phyloP scores from a whole-genome alignment of 2,797 vertebrate genomes.

The Danio albolineatus region DNA sequence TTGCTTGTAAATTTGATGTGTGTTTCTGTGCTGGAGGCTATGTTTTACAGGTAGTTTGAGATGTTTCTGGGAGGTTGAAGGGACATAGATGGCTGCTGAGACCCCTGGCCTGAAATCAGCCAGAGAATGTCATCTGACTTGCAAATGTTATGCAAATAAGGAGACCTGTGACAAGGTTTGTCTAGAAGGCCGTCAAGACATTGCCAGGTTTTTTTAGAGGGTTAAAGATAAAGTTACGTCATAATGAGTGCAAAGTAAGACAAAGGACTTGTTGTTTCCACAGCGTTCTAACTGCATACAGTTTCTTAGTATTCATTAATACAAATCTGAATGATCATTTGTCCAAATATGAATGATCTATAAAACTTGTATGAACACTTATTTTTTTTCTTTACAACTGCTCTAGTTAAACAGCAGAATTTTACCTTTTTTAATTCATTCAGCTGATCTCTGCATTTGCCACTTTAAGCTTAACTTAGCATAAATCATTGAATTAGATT shows the following conservation, averaged over 20 bases:
- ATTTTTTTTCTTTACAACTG: too few species aligned
- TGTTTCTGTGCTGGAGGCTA: conserved; percentile 19
- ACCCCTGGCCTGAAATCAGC: conserved; percentile 34
- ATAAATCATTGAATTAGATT: too few species aligned
- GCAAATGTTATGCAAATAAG: conserved; percentile 46
- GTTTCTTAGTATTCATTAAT: not conserved
- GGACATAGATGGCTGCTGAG: conserved; percentile 10
- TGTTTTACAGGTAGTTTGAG: conserved; percentile 29
- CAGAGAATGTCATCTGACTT: conserved; percentile 39
- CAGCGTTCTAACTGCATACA: too few species aligned
- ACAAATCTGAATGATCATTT: too few species aligned
- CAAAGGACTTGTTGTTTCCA: not conserved
- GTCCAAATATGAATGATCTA: too few species aligned
- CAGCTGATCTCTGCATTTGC: too few species aligned
- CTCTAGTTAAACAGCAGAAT: too few species aligned
- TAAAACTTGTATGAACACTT: too few species aligned
- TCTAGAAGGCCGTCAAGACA: conserved; percentile 32
- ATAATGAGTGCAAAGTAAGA: conserved; percentile 5
- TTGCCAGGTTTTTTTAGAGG: conserved; percentile 30
- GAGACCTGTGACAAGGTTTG: conserved; percentile 32
- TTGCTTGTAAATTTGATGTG: conserved; percentile 1
- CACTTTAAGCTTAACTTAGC: too few species aligned
- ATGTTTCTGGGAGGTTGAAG: conserved; percentile 6
- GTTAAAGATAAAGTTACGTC: conserved; percentile 12
- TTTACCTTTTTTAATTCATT: too few species aligned